A percentile compares a stretch with the other conserved stretches of the same genome.
These are phyloP conservation scores for Eurystomus glaucurus DNA, from an alignment of 2,797 vertebrate genomes.

Conservation along the genomic window DNA sequence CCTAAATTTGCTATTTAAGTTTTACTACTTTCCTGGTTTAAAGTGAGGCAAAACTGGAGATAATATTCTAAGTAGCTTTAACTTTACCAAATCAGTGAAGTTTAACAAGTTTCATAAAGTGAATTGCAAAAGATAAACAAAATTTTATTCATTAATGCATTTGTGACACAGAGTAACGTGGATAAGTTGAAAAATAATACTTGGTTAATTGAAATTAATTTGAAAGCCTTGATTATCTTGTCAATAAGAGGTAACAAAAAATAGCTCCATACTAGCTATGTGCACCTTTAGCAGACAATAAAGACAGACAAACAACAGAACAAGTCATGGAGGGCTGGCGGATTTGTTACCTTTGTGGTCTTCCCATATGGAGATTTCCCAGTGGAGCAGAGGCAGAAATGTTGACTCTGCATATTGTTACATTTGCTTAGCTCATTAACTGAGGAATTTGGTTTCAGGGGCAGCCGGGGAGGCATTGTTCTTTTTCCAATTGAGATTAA, in stretches of 20 bases:
- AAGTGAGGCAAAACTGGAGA: not conserved
- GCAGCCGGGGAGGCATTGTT: slow-evolving; percentile 38
- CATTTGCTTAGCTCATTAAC: slow-evolving; percentile 16
- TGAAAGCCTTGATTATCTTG: not conserved
- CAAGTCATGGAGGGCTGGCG: not conserved
- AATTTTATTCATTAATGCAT: not conserved
- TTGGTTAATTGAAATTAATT: not conserved
- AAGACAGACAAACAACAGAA: not conserved
- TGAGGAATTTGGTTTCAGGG: slow-evolving; percentile 54
- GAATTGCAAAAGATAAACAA: not conserved
- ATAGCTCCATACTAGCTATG: not conserved
- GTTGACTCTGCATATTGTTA: slow-evolving; percentile 35
- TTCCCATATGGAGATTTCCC: not conserved
- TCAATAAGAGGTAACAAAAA: not conserved
- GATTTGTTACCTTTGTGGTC: not conserved
- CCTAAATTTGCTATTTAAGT: not conserved
- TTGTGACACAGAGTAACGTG: not conserved
- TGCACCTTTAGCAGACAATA: not conserved
- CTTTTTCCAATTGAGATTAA: slow-evolving; percentile 46
- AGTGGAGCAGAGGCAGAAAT: not conserved
- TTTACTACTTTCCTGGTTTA: not conserved
- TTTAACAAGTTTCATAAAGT: not conserved
- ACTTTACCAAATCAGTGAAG: not conserved
- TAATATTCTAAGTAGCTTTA: not conserved
- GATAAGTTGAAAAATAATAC: not conserved